Evolutionary conservation across 1,140 invertebrate species (phyloP).

Genomic region (Eufriesea mexicana): DNA sequence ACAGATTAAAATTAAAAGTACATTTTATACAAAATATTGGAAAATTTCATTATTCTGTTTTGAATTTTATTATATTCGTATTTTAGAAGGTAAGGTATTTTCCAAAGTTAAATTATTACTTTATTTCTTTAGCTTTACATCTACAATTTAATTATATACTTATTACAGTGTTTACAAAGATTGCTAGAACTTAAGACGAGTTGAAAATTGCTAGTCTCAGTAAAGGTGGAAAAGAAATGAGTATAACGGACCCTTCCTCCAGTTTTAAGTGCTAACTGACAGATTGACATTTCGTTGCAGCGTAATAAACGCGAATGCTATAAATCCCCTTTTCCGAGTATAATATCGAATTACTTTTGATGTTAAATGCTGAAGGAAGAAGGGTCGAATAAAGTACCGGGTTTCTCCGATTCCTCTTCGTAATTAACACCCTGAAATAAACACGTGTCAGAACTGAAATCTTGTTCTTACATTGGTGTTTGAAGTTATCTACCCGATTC

Average conservation of each 20-base stretch:
- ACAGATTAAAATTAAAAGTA: no score
- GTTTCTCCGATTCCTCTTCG: not conserved
- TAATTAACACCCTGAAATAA: not conserved
- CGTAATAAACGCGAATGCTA: not conserved
- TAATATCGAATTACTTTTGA: not conserved
- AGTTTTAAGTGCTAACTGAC: not conserved
- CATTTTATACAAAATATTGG: no score
- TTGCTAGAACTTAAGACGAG: not conserved
- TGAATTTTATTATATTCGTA: no score
- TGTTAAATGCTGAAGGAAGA: not conserved
- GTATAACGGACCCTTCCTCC: not conserved
- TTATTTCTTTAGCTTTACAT: no score
- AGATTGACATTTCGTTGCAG: not conserved
- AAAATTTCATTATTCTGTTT: no score
- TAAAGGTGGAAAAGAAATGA: not conserved
- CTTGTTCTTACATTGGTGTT: not conserved
- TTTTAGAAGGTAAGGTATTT: no score
- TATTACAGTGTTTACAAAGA: no score
- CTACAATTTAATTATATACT: no score
- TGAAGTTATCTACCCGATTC: not conserved
- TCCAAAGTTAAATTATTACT: no score
- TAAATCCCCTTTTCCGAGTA: not conserved
- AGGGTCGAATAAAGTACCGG: not conserved
- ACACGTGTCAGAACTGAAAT: not conserved
- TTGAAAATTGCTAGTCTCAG: not conserved